Conservation (phyloP, 2,113 vertebrate genomes). For the Trematocara nigrifrons region DNA sequence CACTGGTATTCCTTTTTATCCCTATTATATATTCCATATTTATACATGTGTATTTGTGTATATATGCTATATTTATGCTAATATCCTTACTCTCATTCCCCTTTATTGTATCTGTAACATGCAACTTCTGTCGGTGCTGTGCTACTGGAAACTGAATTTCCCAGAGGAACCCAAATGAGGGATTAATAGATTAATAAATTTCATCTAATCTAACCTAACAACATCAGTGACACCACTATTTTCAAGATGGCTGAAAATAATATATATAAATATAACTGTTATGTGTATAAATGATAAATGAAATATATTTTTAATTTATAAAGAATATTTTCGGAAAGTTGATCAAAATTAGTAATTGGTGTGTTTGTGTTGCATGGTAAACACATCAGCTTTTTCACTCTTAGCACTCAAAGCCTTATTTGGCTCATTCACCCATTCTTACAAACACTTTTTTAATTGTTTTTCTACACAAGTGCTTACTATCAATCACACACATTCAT, state of each 20-base stretch:
- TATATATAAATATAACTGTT: background rate
- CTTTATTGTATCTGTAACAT: background rate
- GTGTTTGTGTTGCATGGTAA: background rate
- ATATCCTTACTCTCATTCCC: background rate
- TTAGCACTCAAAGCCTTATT: background rate
- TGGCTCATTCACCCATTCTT: background rate
- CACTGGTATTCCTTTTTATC: background rate
- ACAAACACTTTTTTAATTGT: background rate
- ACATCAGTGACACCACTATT: background rate
- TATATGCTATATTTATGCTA: background rate
- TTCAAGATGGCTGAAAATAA: background rate
- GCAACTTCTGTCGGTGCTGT: background rate
- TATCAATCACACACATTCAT: background rate
- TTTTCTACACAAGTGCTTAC: background rate
- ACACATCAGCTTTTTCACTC: background rate
- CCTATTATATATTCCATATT: background rate
- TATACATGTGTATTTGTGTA: background rate
- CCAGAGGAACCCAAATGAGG: background rate
- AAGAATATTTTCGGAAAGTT: background rate
- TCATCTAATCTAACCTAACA: background rate
- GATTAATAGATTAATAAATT: background rate
- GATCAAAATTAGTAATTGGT: background rate
- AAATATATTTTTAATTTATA: background rate
- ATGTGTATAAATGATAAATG: background rate
- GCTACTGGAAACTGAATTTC: background rate